These are phyloP conservation scores for Cochlearius cochlearius DNA, from an alignment of 2,113 vertebrate genomes.

Conservation along the genomic window DNA sequence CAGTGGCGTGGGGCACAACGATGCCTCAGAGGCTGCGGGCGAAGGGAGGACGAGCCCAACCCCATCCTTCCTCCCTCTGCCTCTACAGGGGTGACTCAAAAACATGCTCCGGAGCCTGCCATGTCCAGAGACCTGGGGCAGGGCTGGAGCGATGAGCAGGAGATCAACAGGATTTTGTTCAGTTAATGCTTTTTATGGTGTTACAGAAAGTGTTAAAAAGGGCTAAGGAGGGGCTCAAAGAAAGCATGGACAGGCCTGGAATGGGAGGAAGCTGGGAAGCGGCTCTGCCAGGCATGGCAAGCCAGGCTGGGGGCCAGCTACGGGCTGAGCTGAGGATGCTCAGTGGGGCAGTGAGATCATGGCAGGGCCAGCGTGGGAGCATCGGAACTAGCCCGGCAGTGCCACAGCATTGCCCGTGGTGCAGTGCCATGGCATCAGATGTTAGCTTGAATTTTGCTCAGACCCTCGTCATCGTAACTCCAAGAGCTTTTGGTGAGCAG, in stretches of 20 bases:
- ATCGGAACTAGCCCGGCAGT: neutral
- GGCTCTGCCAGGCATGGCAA: neutral
- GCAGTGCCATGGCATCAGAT: neutral
- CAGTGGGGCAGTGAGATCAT: fast-evolving
- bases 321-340: neutral
- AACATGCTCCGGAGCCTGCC: neutral
- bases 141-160: neutral
- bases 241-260: neutral
- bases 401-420: fast-evolving
- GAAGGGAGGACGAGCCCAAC: neutral
- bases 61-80: neutral
- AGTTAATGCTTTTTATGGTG: neutral
- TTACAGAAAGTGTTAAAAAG: neutral
- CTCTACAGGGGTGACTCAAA: neutral
- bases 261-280: neutral
- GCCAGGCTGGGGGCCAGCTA: neutral
- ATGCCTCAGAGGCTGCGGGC: neutral
- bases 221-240: neutral
- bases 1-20: fast-evolving
- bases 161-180: neutral
- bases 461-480: neutral
- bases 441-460: neutral
- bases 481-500: neutral
- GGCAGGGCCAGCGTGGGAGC: fast-evolving
- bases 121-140: neutral